Conservation (phyloP, 2,888 invertebrate genomes). For the Morinoia aosen region DNA sequence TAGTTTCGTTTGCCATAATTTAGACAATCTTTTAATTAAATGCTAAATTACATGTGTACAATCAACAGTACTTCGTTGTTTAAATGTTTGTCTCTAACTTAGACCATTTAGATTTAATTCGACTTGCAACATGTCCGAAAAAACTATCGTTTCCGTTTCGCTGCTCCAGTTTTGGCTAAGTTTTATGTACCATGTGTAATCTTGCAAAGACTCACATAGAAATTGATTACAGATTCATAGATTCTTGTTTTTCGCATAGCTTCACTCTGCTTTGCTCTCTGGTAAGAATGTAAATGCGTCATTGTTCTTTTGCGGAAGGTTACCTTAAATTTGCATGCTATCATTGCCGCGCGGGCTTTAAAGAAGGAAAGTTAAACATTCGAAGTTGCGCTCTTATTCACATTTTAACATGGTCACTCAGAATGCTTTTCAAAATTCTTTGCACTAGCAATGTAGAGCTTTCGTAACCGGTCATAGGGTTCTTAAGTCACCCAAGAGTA, state of each 20-base stretch:
- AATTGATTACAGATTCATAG: neutral
- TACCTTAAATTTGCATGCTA: neutral
- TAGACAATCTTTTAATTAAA: too few relatives aligned
- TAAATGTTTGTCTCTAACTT: neutral
- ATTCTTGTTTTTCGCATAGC: neutral
- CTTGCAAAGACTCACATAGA: neutral
- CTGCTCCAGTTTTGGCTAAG: neutral
- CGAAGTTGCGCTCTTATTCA: neutral
- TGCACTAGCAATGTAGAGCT: neutral
- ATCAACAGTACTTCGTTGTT: too few relatives aligned
- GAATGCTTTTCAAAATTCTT: neutral
- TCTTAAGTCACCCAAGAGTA: too few relatives aligned
- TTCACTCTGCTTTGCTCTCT: neutral
- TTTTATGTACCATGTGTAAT: neutral
- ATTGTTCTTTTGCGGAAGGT: neutral
- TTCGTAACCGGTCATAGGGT: too few relatives aligned
- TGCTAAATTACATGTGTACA: too few relatives aligned
- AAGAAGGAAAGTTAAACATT: neutral
- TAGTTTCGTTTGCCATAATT: too few relatives aligned
- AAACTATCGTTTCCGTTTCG: too few relatives aligned
- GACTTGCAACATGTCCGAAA: neutral
- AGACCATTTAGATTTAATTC: neutral
- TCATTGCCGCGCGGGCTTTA: neutral
- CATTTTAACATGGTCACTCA: neutral
- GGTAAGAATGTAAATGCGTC: neutral